Base-by-base conservation (phyloP, 2,797 vertebrate genomes). In the Rhinoraja longicauda region DNA sequence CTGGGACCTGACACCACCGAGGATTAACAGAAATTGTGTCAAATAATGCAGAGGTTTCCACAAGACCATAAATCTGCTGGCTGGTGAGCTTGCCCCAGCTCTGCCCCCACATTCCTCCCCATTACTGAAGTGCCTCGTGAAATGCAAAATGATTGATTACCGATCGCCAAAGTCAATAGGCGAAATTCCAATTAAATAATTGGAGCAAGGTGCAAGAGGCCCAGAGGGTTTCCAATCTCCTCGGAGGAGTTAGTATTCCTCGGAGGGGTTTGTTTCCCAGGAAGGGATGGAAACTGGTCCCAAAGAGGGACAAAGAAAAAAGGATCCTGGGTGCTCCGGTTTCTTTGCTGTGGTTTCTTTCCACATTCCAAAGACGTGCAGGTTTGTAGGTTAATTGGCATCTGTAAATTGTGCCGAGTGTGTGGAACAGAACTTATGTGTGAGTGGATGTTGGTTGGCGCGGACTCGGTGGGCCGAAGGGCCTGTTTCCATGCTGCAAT, bases 1-100 rank as follows among this genome's bases (percentile, higher is more conserved):
- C 94, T 97, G 96, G 4, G 97, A 97, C 96, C 99, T 99, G 94
- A 17, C 84, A 86, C 67, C 0, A 45, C 77, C 94, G 92, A 70
- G 64, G 32, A 53, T 73, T 76, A 70, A 84, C 79, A 62, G 70
- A 5, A 17, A 3, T 0, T 82, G 53, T 94, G 88, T n/a, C 76
- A 93, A 9, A 10, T 32, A 2, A 12, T 10, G 45, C 29, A 93
- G 88, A 0, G 5, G 1, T 6, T 29, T 9, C 8, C 70, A 77
- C 12, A 26, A 8, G 15, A 7, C 70, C 39, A 93, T 73, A 62
- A 70, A 72, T 10, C 29, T 0, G 0, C 12, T 26, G 10, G 19
- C 70, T 93, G 84, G 26, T 39, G 76, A 93, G 72, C 70, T 93
- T 59, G 12, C 93, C 93, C 59, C 62, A 94, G 67, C 90, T 92